Conservation (phyloP, 1,140 invertebrate genomes). For the Achroia grisella region DNA sequence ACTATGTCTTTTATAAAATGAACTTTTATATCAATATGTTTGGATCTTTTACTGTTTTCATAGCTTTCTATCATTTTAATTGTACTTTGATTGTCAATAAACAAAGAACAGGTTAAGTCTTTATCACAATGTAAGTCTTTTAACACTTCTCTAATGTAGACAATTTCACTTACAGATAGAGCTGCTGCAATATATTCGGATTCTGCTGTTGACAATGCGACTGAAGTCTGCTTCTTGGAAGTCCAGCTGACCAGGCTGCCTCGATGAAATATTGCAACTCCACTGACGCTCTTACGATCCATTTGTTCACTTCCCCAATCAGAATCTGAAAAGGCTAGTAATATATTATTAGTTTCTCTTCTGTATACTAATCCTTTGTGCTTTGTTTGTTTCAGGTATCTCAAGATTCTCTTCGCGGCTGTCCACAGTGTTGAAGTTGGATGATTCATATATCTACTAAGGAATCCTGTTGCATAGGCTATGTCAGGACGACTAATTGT, state of each 20-base stretch:
- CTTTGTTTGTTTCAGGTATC: constrained; percentile 1
- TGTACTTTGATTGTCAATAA: constrained; percentile 5
- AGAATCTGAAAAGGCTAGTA: constrained; percentile 16
- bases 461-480: neutral
- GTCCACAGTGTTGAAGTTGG: neutral
- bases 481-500: neutral
- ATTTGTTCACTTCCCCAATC: constrained; percentile 17
- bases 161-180: neutral
- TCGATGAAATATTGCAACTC: constrained; percentile 16
- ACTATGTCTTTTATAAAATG: constrained; percentile 4
- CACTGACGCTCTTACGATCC: constrained; percentile 27
- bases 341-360: neutral
- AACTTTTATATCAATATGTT: constrained; percentile 9
- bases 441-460: constrained; percentile 1
- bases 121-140: neutral
- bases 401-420: neutral
- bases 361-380: neutral
- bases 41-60: constrained; percentile 6
- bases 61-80: neutral
- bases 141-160: neutral
- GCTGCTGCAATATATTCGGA: constrained; percentile 25
- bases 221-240: constrained; percentile 22
- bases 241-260: constrained; percentile 21
- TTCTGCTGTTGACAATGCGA: constrained; percentile 23
- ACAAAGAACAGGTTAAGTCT: neutral